phyloP scores from a whole-genome alignment of 64 coral and sea anemone genomes.

The Acropora yongei region DNA sequence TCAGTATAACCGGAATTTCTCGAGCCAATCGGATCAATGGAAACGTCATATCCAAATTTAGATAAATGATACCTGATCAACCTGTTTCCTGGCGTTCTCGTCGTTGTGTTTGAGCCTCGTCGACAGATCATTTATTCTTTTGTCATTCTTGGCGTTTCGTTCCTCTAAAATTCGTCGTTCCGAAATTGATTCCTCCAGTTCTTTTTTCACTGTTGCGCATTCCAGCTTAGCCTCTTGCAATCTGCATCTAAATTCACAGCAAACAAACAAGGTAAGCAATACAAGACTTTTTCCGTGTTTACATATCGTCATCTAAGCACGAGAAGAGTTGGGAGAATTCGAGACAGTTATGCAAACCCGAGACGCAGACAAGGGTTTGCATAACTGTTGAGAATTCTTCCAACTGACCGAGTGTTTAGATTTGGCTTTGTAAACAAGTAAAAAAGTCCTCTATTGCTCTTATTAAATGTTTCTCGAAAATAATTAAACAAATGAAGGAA shows the following conservation, averaged over 20 bases:
- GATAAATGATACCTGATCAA: conserved; percentile 72
- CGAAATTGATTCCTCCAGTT: conserved; percentile 56
- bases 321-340: no score
- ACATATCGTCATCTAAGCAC: no score
- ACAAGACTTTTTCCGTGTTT: not conserved
- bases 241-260: conserved; percentile 32
- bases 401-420: no score
- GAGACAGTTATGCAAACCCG: no score
- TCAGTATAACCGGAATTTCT: no score
- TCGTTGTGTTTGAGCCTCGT: conserved; percentile 65
- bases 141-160: conserved; percentile 60
- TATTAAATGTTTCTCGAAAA: no score
- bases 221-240: conserved; percentile 62
- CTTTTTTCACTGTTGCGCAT: conserved; percentile 40
- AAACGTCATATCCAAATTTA: no score
- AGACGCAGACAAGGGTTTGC: no score
- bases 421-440: no score
- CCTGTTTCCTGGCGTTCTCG: conserved; percentile 72
- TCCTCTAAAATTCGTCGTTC: conserved; percentile 23
- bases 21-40: not conserved
- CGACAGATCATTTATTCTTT: conserved; percentile 67
- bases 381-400: no score
- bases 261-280: not conserved
- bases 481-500: no score
- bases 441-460: no score